Evolutionary conservation across 92 coral and sea anemone genomes (phyloP).

Genomic region (Parazoanthus swiftii): DNA sequence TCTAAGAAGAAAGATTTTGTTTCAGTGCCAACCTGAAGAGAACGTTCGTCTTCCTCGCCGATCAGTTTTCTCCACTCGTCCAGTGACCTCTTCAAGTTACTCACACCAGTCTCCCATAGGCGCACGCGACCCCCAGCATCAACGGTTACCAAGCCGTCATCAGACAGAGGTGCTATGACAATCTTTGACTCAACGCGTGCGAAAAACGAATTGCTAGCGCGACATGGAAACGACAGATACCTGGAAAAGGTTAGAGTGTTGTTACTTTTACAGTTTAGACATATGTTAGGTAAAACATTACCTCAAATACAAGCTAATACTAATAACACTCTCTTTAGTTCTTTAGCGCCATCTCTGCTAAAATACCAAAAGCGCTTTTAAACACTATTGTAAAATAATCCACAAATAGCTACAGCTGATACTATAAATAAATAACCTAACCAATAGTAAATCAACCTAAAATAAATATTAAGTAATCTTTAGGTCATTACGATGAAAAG

Average conservation of each 20-base stretch:
- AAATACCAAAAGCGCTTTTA: too few species aligned
- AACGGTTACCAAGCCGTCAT: conserved; percentile 87
- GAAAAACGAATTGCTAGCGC: conserved; percentile 58
- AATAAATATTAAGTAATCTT: too few species aligned
- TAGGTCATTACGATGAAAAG: too few species aligned
- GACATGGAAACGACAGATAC: conserved; percentile 80
- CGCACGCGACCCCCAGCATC: conserved; percentile 88
- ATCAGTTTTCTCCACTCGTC: conserved; percentile 89
- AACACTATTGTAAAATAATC: too few species aligned
- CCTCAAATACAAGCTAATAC: too few species aligned
- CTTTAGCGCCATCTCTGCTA: too few species aligned
- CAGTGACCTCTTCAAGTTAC: conserved; percentile 78
- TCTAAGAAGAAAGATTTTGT: background rate
- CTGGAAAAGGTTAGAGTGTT: conserved; percentile 36
- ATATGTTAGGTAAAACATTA: too few species aligned
- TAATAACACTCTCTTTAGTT: too few species aligned
- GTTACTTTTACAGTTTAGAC: too few species aligned
- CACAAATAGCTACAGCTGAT: too few species aligned
- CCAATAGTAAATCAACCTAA: too few species aligned
- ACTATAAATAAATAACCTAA: too few species aligned
- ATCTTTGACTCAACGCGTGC: conserved; percentile 77
- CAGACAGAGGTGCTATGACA: conserved; percentile 77
- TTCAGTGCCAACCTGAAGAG: conserved; percentile 71
- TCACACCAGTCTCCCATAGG: conserved; percentile 95
- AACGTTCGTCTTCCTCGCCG: conserved; percentile 77